These are phyloP conservation scores for Sphenopsis melanotis DNA, from an alignment of 2,797 vertebrate species.

Conservation along the genomic window DNA sequence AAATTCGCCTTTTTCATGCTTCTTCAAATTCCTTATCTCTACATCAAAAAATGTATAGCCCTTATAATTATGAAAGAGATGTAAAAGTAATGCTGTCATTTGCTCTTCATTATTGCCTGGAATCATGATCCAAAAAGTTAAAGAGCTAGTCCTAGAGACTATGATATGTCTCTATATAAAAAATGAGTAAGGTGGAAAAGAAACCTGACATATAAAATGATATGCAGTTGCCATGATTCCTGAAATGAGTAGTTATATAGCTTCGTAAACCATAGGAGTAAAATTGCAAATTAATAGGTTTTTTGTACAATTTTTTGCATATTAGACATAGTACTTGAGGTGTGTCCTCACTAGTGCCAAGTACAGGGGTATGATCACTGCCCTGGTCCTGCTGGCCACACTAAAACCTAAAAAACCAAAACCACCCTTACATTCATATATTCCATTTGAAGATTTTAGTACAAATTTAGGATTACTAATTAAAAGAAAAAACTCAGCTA, in stretches of 20 bases:
- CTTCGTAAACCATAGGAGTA: neutral
- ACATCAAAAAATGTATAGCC: neutral
- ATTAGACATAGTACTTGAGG: neutral
- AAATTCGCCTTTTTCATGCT: neutral
- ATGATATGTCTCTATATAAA: neutral
- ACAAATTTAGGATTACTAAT: neutral
- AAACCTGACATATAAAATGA: neutral
- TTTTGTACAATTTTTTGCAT: neutral
- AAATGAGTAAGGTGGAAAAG: neutral
- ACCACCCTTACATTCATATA: neutral
- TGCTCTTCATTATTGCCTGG: neutral
- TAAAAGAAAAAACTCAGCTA: neutral
- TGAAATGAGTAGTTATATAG: neutral
- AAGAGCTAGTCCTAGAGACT: neutral
- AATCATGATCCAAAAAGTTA: neutral
- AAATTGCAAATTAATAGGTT: neutral
- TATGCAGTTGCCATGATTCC: neutral
- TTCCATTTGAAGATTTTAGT: neutral
- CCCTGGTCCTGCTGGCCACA: neutral
- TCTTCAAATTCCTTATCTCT: neutral
- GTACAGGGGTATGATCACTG: neutral
- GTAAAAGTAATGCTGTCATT: neutral
- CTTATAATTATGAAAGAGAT: neutral
- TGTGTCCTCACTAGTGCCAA: neutral
- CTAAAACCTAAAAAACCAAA: neutral